Evolutionary conservation across 1,140 invertebrate genomes (phyloP).

Genomic region (Fopius arisanus): DNA sequence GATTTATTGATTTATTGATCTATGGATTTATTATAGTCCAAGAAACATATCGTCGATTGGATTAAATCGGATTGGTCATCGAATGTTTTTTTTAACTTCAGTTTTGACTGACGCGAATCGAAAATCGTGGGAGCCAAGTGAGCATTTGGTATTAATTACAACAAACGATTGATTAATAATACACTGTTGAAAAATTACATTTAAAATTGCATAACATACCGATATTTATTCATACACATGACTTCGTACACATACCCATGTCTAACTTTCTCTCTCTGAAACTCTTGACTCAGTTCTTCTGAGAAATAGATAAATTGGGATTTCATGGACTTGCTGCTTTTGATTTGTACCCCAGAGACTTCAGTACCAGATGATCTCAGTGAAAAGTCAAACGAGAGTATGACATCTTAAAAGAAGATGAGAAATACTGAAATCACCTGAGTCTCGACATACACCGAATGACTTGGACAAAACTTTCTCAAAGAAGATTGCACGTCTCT

Average conservation of each 20-base stretch:
- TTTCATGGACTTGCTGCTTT: not conserved
- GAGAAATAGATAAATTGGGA: not conserved
- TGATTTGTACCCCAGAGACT: not conserved
- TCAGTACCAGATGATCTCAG: not conserved
- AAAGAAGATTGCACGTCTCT: not conserved
- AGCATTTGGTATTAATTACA: no score
- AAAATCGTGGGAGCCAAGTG: no score
- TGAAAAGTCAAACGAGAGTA: not conserved
- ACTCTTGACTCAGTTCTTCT: not conserved
- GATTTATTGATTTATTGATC: no score
- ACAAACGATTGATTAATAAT: no score
- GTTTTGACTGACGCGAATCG: no score
- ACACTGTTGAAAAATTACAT: no score
- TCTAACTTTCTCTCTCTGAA: not conserved
- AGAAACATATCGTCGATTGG: no score
- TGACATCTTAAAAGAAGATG: not conserved
- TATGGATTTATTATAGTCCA: no score
- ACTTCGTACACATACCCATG: not conserved
- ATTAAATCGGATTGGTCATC: no score
- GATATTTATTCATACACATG: not conserved
- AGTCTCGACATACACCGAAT: not conserved
- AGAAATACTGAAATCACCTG: not conserved
- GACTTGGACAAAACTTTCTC: not conserved
- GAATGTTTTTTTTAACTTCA: no score
- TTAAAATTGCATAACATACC: no score